These are phyloP conservation scores for Aphelenchoides besseyi DNA, from an alignment of 1,140 invertebrate genomes.

Conservation along the genomic window DNA sequence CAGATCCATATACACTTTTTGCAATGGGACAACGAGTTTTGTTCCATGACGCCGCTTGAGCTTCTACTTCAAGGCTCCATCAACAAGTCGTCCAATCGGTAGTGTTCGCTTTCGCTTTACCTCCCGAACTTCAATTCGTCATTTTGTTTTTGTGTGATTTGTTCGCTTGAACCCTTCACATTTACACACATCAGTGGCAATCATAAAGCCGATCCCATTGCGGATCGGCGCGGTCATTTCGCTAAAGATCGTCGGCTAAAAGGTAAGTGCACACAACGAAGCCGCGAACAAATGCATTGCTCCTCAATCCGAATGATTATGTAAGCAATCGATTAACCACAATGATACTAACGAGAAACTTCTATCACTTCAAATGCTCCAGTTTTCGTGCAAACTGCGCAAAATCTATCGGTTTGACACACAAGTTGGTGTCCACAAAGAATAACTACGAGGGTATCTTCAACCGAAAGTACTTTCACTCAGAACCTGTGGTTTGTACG, in stretches of 20 bases:
- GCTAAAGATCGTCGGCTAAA: not conserved
- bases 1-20: not conserved
- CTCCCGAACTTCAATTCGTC: not conserved
- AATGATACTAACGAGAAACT: too few relatives aligned
- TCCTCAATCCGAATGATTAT: too few relatives aligned
- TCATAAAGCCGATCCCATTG: slow-evolving; percentile 14
- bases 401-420: too few relatives aligned
- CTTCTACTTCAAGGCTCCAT: slow-evolving; percentile 46
- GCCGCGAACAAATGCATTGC: too few relatives aligned
- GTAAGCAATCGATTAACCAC: too few relatives aligned
- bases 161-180: not conserved
- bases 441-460: too few relatives aligned
- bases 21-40: not conserved
- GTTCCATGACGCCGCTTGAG: slow-evolving; percentile 32
- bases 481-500: too few relatives aligned
- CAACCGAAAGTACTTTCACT: too few relatives aligned
- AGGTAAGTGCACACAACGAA: too few relatives aligned
- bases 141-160: not conserved
- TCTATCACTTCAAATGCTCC: too few relatives aligned
- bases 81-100: slow-evolving; percentile 47
- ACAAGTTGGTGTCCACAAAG: too few relatives aligned
- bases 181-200: not conserved
- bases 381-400: too few relatives aligned
- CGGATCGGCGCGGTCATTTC: not conserved
- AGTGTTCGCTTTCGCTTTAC: slow-evolving; percentile 15